Evolutionary conservation across 2,797 vertebrate species (phyloP).

Genomic region (Numenius phaeopus): DNA sequence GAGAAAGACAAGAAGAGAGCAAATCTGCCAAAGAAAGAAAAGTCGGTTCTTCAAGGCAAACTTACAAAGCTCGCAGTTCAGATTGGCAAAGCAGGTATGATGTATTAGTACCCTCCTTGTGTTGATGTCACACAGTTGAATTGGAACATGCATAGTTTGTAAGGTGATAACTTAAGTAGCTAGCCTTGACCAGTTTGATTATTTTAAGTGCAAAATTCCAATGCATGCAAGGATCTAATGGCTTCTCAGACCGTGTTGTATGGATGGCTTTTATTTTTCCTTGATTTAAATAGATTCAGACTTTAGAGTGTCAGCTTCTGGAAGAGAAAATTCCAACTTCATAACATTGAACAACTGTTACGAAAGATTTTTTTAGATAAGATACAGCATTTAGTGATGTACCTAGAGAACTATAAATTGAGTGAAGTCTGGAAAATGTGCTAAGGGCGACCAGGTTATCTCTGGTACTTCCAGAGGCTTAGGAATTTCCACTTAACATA

Average conservation of each 20-base stretch:
- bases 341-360: neutral
- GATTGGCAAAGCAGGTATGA: constrained; percentile 97
- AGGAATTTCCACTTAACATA: neutral
- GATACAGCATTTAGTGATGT: neutral
- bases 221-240: neutral
- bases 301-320: neutral
- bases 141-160: neutral
- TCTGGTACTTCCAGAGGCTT: neutral
- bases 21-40: constrained; percentile 96
- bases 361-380: neutral
- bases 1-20: constrained; percentile 93
- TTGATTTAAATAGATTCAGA: neutral
- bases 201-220: neutral
- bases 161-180: neutral
- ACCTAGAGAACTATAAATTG: neutral
- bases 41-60: constrained; percentile 98
- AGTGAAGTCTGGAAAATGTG: neutral
- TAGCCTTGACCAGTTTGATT: neutral
- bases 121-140: neutral
- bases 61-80: constrained; percentile 98
- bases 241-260: neutral
- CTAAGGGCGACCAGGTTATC: neutral
- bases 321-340: neutral
- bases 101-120: neutral
- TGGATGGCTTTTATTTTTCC: neutral